Evolutionary conservation across 2,888 invertebrate species (phyloP).

Genomic region (Ophonus ardosiacus): DNA sequence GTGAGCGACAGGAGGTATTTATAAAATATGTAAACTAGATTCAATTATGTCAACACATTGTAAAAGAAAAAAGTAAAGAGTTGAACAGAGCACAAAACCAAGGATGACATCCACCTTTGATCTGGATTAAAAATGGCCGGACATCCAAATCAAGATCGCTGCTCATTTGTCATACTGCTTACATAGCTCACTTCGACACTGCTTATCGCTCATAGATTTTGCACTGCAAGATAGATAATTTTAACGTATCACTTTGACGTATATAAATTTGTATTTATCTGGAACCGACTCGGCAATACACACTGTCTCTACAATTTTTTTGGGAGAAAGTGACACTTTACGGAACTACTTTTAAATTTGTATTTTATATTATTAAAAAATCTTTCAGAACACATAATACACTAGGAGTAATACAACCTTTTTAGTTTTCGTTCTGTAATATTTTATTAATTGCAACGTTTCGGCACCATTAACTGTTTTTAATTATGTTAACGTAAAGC

Average conservation of each 20-base stretch:
- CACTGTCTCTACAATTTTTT: no score
- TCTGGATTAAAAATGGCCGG: constrained; percentile 50
- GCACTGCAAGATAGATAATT: not conserved
- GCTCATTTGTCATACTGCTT: constrained; percentile 34
- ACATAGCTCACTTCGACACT: not conserved
- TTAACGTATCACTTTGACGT: not conserved
- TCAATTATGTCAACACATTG: constrained; percentile 61
- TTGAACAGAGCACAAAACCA: constrained; percentile 8
- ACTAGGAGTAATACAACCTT: no score
- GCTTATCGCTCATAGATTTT: not conserved
- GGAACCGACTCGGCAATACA: no score
- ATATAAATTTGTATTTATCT: no score
- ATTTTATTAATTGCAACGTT: no score
- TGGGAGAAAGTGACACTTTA: no score
- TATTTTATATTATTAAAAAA: no score
- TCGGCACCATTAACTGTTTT: no score
- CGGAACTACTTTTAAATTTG: no score
- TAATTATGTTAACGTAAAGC: no score
- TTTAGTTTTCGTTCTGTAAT: no score
- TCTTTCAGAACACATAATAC: no score
- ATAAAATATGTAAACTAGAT: constrained; percentile 64
- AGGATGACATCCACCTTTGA: not conserved
- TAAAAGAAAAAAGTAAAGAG: constrained; percentile 37
- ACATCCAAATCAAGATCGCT: constrained; percentile 7
- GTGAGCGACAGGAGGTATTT: constrained; percentile 60